Evolutionary conservation across 92 coral and sea anemone genomes (phyloP).

Genomic region (Micromussa lordhowensis): DNA sequence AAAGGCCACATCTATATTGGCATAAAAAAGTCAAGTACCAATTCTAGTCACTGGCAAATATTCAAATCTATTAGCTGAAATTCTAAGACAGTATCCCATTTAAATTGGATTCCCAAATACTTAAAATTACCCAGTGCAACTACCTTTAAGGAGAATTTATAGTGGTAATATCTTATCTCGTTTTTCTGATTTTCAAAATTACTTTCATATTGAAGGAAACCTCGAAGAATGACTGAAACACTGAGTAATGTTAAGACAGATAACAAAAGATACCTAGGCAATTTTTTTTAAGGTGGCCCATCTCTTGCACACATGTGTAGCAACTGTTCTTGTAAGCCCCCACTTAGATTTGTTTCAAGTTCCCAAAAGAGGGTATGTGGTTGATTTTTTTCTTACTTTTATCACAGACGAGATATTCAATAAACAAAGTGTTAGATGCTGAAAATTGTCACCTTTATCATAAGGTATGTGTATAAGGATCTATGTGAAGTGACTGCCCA

Average conservation of each 20-base stretch:
- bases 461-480: slow-evolving; percentile 65
- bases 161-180: too few relatives aligned
- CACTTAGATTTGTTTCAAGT: too few relatives aligned
- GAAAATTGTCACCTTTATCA: slow-evolving; percentile 95
- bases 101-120: not conserved
- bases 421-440: slow-evolving; percentile 94
- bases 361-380: too few relatives aligned
- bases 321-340: too few relatives aligned
- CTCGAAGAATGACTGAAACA: too few relatives aligned
- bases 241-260: too few relatives aligned
- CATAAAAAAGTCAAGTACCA: not conserved
- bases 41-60: not conserved
- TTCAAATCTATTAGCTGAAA: not conserved
- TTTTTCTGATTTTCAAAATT: too few relatives aligned
- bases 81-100: not conserved
- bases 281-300: too few relatives aligned
- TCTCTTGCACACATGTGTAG: too few relatives aligned
- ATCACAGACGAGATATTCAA: slow-evolving; percentile 86
- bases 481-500: not conserved
- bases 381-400: slow-evolving; percentile 1
- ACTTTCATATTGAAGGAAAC: too few relatives aligned
- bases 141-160: not conserved
- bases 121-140: not conserved
- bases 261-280: too few relatives aligned
- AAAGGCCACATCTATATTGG: not conserved